Base-by-base conservation (phyloP, 2,113 vertebrate genomes). In the Lota lota region DNA sequence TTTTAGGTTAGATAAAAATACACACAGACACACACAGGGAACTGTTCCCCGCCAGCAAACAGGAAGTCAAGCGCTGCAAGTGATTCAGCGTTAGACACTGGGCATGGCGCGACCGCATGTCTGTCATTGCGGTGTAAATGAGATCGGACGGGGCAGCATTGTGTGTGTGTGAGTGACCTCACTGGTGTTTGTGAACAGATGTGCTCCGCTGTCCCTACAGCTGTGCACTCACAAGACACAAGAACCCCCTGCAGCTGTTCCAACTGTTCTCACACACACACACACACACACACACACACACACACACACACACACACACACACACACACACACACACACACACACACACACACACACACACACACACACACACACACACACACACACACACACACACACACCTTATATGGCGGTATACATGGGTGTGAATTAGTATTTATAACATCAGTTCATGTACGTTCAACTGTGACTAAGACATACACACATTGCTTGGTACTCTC, bases 191-290 rank as follows among this genome's bases (percentile, higher is more conserved):
- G 82, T 80, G 69, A 84, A 82, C 85, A 88, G 83, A 85, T 87
- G 88, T 83, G 80, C 40, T 63, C 54, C 67, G 68, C 69, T 21
- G 40, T 50, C 72, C 72, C 54, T 64, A 80, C 89, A 90, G 89
- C 88, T 91, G 88, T 85, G 79, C 76, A 86, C 74, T 83, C 73
- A 67, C 40, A 50, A 77, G 75, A 76, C 67, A 73, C 75, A 66
- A 76, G 76, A 33, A 68, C 64, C 24, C 14, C 15, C 74, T 69
- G 79, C 88, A 92, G 88, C 91, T 91, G 88, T 84, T 84, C 80
- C 78, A 77, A 85, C 75, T 75, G 73, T 63, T 77, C 6, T 85
- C 81, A 56, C 53, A 56, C 53, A 56, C 53, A 56, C 15, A 56
- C 53, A 56, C 53, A 8, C 53, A 56, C 15, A 56, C 50, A 8